These are phyloP conservation scores for Hedya salicella DNA, from an alignment of 2,888 invertebrate species.

Conservation along the genomic window DNA sequence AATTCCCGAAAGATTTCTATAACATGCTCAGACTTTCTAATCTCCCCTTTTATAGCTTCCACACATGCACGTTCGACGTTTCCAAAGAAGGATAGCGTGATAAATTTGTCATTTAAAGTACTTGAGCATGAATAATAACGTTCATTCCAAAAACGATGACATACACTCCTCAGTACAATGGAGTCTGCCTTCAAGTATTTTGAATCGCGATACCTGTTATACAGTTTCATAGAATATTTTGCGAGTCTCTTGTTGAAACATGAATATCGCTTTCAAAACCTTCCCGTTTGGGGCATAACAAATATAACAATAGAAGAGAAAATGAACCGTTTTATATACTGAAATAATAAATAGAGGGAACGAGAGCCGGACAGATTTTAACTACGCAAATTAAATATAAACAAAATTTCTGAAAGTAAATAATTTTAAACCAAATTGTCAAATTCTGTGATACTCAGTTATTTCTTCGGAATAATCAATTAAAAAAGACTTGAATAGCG, in stretches of 20 bases:
- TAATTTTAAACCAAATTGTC: too few relatives aligned
- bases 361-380: too few relatives aligned
- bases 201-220: neutral
- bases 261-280: neutral
- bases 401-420: too few relatives aligned
- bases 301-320: neutral
- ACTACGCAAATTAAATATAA: too few relatives aligned
- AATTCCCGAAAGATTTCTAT: too few relatives aligned
- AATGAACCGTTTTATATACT: neutral
- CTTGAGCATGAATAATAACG: constrained; percentile 1
- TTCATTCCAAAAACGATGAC: constrained; percentile 5
- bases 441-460: too few relatives aligned
- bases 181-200: neutral
- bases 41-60: neutral
- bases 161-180: neutral
- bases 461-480: too few relatives aligned
- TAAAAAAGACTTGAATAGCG: too few relatives aligned
- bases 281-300: neutral
- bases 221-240: neutral
- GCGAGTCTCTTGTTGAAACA: neutral
- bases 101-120: constrained; percentile 6
- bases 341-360: too few relatives aligned
- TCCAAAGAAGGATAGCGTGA: neutral
- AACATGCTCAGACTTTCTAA: constrained; percentile 11
- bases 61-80: neutral